Base-by-base conservation (phyloP, 2,888 invertebrate species). In the Tetragonisca angustula region DNA sequence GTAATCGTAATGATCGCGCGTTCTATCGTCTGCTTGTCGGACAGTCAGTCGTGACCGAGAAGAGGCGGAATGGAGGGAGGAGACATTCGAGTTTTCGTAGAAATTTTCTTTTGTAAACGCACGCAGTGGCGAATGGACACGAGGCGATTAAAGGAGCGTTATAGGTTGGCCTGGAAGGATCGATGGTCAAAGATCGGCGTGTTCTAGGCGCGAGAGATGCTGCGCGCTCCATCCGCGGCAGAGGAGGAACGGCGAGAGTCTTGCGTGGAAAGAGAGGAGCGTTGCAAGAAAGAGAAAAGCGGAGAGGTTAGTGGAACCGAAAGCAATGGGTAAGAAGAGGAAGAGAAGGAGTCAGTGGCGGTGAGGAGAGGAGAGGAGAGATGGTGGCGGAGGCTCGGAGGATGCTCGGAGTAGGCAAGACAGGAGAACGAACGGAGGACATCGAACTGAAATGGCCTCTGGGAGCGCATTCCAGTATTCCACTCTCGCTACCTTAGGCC, bases 401-500 rank as follows among this genome's bases (percentile, higher is more conserved):
- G 86, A 86, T 84, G 83, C 70, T 81, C 78, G 89, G 86, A 90
- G 90, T 81, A 84, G 89, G 88, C 89, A 88, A 92, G 91, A 91
- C 91, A 91, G 91, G 88, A 92, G 91, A 92, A 88, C 89, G 92
- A 91, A 90, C 92, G 92, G 93, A 93, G 94, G 94, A 94, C 93
- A 94, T 94, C 93, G 93, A 94, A 94, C 94, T 93, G 94, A 93
- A 93, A 94, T 94, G 94, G 93, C 93, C 94, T 94, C 93, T 93
- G 92, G 93, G 91, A 93, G 93, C 92, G 93, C 93, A 94, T 94
- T 94, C 93, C 93, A 93, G 93, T 93, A 93, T 92, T 93, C 93
- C 92, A 93, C 93, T 93, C 93, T 92, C 93, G 92, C 93, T 93
- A 91, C 92, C 92, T 92, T 88, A 89, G 89, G 89, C 86, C 90